Evolutionary conservation across 2,113 vertebrate genomes (phyloP).

Genomic region (Chamaetylas fuelleborni): DNA sequence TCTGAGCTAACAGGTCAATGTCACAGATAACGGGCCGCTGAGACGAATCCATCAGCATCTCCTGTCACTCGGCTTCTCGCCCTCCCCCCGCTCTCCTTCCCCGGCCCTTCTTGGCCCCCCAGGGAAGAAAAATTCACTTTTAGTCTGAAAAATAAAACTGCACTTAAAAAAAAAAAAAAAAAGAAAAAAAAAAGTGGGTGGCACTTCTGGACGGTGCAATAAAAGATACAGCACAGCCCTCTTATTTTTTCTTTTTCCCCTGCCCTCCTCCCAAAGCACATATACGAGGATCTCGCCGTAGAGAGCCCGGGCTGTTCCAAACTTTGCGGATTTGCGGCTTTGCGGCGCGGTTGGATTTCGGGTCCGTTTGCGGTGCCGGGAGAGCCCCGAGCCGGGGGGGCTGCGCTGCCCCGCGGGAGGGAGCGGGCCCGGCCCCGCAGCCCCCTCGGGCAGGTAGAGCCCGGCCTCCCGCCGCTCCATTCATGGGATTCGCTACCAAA

Average conservation of each 20-base stretch:
- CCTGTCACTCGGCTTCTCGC: constrained; percentile 74
- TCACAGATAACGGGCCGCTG: constrained; percentile 85
- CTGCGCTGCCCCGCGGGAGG: not conserved
- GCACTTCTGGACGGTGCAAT: not conserved
- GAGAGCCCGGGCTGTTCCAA: not conserved
- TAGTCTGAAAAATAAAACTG: constrained; percentile 12
- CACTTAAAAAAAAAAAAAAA: not conserved
- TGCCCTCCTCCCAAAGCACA: not conserved
- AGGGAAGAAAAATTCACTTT: constrained; percentile 51
- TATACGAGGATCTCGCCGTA: not conserved
- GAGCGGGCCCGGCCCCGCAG: not conserved
- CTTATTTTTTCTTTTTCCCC: not conserved
- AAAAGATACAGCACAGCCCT: not conserved
- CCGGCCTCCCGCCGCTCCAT: not conserved
- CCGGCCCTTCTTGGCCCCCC: not conserved
- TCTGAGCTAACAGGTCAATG: constrained; percentile 95
- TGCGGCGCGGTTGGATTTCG: not conserved
- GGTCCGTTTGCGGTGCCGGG: not conserved
- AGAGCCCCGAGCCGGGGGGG: not conserved
- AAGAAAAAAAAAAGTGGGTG: constrained; percentile 16
- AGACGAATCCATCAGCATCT: constrained; percentile 89
- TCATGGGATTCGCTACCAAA: not conserved
- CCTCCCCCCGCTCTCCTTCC: constrained; percentile 23
- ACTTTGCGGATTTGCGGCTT: not conserved
- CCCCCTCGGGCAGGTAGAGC: not conserved